A percentile compares a stretch with the other conserved stretches of the same genome.
phyloP scores from a whole-genome alignment of 2,888 invertebrate species.

The Mythimna ferrago region DNA sequence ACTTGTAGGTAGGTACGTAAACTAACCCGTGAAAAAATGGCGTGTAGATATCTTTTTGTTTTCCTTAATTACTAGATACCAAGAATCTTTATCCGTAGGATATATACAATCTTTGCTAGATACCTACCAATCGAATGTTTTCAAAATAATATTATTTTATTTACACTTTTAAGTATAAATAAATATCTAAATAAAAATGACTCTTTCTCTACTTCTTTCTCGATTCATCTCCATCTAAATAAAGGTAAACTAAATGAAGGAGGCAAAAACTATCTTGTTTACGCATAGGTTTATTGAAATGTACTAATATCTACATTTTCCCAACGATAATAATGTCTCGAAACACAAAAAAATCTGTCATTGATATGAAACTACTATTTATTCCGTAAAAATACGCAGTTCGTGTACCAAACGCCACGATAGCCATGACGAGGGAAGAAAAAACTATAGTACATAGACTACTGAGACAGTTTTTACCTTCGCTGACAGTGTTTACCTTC shows the following conservation, averaged over 20 bases:
- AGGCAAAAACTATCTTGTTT: no score
- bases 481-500: not conserved
- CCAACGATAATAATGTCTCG: no score
- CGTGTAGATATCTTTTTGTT: not conserved
- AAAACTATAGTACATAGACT: not conserved
- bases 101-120: no score
- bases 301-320: no score
- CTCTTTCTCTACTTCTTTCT: not conserved
- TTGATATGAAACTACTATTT: not conserved
- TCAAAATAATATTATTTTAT: not conserved
- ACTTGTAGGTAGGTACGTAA: not conserved
- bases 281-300: no score
- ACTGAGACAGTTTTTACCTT: not conserved
- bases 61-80: not conserved
- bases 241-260: no score
- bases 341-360: no score
- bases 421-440: no score
- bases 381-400: not conserved
- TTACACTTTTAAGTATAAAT: not conserved
- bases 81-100: no score
- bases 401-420: not conserved
- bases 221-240: no score
- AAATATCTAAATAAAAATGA: not conserved
- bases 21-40: not conserved
- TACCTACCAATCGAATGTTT: not conserved